Base-by-base conservation (phyloP, 2,888 invertebrate species). In the Prostheceraeus crozeri region DNA sequence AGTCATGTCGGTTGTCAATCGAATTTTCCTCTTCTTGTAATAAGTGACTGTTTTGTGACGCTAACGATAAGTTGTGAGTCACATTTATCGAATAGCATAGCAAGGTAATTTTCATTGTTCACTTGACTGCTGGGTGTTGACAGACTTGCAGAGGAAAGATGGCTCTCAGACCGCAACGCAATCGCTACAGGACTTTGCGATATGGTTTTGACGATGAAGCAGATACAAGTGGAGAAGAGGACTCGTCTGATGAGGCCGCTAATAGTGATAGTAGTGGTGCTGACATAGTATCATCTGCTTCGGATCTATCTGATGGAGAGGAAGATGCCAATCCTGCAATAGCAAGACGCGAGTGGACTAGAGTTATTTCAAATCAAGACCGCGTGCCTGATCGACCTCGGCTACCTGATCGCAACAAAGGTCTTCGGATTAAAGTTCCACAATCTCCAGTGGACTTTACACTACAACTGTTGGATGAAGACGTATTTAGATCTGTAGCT, bases 181-280 rank as follows among this genome's bases (percentile, higher is more conserved):
- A 40, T 40, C 40, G n/a, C 40, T 40, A 19, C 19, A 40, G 16
- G 19, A 40, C 40, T 40, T 14, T 40, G 19, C 14, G 40, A 21
- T 40, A 40, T 40, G 40, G 40, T 40, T 40, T 40, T n/a, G 40
- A 40, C 40, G 40, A 40, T n/a, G 40, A 40, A 40, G 40, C 40
- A 40, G 40, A 40, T 23, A 40, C 40, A 40, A 8, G 40, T 40
- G 40, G 19, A 40, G 40, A 40, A 40, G 40, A 40, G 40, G 40
- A 40, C 16, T 16, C 14, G 6, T 23, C 19, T 14, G 14, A 14
- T 40, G 40, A 40, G 40, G n/a, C 40, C 19, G 14, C 40, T 23
- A 40, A 19, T 40, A n/a, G 19, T 40, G 40, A 40, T 23, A 40
- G 19, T 23, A 40, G 4, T 40, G 40, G 19, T 8, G 40, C 40